Evolutionary conservation across 2,113 vertebrate genomes (phyloP).

Genomic region (Gulo gulo): DNA sequence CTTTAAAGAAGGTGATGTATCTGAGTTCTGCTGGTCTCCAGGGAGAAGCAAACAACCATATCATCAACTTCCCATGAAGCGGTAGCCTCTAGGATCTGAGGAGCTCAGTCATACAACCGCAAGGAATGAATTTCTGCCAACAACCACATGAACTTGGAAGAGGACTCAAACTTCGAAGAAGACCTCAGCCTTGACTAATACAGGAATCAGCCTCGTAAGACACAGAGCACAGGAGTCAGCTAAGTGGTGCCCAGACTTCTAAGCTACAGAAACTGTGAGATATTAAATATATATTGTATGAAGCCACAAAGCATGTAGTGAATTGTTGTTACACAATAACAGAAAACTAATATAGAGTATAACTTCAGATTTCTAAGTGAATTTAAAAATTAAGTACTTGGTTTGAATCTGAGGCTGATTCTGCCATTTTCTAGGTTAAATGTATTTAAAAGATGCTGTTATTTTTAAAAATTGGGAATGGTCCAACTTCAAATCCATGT

Average conservation of each 20-base stretch:
- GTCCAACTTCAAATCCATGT: background rate
- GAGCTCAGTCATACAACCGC: background rate
- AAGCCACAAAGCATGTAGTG: background rate
- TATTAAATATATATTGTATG: background rate
- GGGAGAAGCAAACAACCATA: background rate
- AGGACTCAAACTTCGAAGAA: background rate
- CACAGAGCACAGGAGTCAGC: background rate
- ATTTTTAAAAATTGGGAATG: background rate
- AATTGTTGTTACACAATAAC: background rate
- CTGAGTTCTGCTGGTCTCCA: background rate
- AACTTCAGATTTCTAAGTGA: background rate
- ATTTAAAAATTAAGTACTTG: background rate
- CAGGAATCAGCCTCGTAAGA: background rate
- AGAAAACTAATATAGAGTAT: background rate
- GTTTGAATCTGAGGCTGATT: background rate
- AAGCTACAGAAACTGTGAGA: background rate
- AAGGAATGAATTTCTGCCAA: background rate
- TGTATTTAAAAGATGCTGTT: background rate
- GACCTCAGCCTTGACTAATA: background rate
- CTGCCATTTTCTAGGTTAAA: background rate
- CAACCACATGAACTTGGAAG: background rate
- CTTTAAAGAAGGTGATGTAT: background rate
- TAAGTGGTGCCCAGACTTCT: background rate
- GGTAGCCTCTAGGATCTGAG: background rate
- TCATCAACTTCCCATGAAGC: background rate